These are phyloP conservation scores for Leucoptera coffeella DNA, from an alignment of 2,888 invertebrate species.

Conservation along the genomic window DNA sequence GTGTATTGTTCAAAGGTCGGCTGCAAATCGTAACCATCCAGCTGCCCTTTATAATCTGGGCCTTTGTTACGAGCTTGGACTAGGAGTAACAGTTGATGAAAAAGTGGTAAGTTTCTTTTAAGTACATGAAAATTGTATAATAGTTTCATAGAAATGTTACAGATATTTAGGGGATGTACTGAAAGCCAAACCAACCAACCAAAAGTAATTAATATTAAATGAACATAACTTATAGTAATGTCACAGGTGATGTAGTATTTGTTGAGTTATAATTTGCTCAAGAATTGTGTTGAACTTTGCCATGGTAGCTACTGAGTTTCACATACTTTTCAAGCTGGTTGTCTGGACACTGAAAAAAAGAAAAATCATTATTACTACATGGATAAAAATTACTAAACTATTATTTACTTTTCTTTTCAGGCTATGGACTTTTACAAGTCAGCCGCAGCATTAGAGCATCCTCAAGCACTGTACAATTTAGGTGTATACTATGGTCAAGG, in stretches of 20 bases:
- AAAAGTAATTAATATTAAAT: too few relatives aligned
- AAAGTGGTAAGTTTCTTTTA: constrained; percentile 42
- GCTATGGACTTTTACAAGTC: constrained; percentile 60
- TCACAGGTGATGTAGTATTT: too few relatives aligned
- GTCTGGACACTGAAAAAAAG: not conserved
- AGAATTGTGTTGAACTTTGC: too few relatives aligned
- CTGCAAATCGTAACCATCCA: constrained; percentile 52
- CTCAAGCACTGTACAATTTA: constrained; percentile 63
- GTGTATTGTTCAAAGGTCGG: constrained; percentile 29
- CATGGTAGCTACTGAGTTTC: not conserved
- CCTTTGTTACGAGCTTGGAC: constrained; percentile 62
- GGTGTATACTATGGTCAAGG: constrained; percentile 64
- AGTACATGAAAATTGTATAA: too few relatives aligned
- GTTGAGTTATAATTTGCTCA: not conserved
- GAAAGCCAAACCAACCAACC: too few relatives aligned
- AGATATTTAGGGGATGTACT: too few relatives aligned
- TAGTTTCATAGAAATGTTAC: too few relatives aligned
- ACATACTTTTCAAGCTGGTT: too few relatives aligned
- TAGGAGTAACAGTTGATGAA: constrained; percentile 55
- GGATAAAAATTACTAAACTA: not conserved
- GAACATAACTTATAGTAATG: too few relatives aligned
- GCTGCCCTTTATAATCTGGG: constrained; percentile 63
- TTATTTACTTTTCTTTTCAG: constrained; percentile 18
- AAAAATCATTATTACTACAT: too few relatives aligned
- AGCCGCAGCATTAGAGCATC: constrained; percentile 59